phyloP scores from a whole-genome alignment of 2,797 vertebrate species.

The Tapera naevia region DNA sequence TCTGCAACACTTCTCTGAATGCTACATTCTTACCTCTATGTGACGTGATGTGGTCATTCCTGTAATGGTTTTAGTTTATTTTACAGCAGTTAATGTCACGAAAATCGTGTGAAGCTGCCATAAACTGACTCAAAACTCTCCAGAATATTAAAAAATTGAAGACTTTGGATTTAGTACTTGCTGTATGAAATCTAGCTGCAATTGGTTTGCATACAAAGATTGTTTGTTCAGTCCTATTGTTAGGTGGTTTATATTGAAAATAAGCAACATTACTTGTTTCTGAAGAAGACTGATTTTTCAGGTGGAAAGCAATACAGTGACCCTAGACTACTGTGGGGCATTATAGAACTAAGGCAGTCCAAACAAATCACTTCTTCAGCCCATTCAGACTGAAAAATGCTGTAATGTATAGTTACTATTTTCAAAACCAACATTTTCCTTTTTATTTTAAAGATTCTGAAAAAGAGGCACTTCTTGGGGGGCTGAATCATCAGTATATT shows the following conservation, averaged over 20 bases:
- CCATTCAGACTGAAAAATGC: neutral
- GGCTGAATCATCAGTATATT: neutral
- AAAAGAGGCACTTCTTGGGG: neutral
- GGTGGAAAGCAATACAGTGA: neutral
- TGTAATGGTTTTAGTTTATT: conserved; percentile 20
- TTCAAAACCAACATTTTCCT: neutral
- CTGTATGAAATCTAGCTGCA: conserved; percentile 33
- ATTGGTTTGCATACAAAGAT: conserved; percentile 39
- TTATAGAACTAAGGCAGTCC: neutral
- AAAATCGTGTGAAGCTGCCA: conserved; percentile 38
- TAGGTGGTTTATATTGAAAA: conserved; percentile 46
- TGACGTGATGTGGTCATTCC: conserved; percentile 42
- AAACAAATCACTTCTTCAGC: neutral
- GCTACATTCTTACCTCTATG: conserved; percentile 1
- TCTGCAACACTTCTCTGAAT: conserved; percentile 11
- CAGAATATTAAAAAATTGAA: conserved; percentile 24
- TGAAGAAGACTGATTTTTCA: neutral
- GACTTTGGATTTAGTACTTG: neutral
- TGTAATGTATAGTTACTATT: neutral
- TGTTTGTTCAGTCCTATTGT: conserved; percentile 39
- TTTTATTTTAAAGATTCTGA: neutral
- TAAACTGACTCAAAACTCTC: conserved; percentile 34
- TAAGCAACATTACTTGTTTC: neutral
- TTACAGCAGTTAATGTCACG: conserved; percentile 55
- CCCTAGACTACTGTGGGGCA: neutral